Percentiles rank a stretch among this genome's conserved stretches.
Evolutionary conservation across 2,888 invertebrate species (phyloP).

Genomic region (Polyommatus iphigenia): DNA sequence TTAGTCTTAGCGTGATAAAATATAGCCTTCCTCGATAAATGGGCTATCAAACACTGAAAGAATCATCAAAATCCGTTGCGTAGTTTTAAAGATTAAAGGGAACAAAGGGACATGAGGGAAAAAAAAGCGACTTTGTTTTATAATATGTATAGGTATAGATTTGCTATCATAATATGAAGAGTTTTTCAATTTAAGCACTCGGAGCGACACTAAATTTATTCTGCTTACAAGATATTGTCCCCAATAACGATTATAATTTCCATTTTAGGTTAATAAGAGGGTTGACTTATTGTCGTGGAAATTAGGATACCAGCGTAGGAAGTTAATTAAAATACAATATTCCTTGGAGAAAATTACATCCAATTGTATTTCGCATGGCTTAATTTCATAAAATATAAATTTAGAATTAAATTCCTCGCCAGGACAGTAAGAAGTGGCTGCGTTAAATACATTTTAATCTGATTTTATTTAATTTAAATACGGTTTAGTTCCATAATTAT

Average conservation of each 20-base stretch:
- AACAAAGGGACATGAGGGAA: no score
- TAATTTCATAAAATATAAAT: conserved; percentile 23
- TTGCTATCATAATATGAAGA: neutral
- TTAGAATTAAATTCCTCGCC: conserved; percentile 12
- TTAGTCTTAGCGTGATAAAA: no score
- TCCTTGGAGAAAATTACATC: conserved; percentile 29
- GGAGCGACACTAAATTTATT: neutral
- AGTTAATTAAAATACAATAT: conserved; percentile 31
- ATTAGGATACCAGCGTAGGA: conserved; percentile 27
- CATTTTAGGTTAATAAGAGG: conserved; percentile 3
- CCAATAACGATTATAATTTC: conserved; percentile 24
- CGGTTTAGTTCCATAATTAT: neutral
- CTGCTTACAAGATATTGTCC: conserved; percentile 11
- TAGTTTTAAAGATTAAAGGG: no score
- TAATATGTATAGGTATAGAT: no score
- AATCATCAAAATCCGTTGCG: no score
- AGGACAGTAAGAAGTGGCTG: neutral
- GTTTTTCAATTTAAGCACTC: neutral
- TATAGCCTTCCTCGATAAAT: no score
- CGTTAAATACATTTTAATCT: neutral
- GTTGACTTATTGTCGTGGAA: conserved; percentile 29
- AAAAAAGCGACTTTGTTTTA: no score
- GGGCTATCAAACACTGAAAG: no score
- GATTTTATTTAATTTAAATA: neutral
- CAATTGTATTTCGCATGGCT: conserved; percentile 29